Conservation (phyloP, 2,888 invertebrate genomes). For the Neelides folsomi region DNA sequence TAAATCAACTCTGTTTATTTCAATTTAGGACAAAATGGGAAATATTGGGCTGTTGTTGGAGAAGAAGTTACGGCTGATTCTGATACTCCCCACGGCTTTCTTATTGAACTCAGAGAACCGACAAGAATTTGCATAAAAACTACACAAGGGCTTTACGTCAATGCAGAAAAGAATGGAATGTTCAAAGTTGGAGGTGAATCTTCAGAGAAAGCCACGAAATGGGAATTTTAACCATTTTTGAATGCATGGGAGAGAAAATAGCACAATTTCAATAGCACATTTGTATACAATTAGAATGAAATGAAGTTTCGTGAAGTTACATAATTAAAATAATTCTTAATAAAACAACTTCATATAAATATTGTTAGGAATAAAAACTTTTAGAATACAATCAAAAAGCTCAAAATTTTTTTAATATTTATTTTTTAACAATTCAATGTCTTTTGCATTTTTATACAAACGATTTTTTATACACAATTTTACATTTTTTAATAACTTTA, state of each 20-base stretch:
- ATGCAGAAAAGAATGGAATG: conserved; percentile 81
- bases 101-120: conserved; percentile 81
- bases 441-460: no score
- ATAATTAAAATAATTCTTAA: no score
- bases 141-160: conserved; percentile 58
- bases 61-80: conserved; percentile 77
- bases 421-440: no score
- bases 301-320: no score
- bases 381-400: no score
- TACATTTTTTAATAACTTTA: neutral
- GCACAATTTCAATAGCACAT: neutral
- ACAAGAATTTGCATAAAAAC: conserved; percentile 82
- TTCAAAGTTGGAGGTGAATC: conserved; percentile 70
- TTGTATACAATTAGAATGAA: neutral
- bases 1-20: neutral
- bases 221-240: conserved; percentile 64
- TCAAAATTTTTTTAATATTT: no score
- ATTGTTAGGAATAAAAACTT: no score
- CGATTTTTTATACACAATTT: no score
- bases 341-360: no score
- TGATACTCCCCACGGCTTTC: conserved; percentile 63
- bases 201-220: conserved; percentile 68
- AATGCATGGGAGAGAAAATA: neutral
- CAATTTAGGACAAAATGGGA: conserved; percentile 70
- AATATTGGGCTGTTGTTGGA: conserved; percentile 84